Evolutionary conservation across 2,113 vertebrate species (phyloP).

Genomic region (Varanus komodoensis): DNA sequence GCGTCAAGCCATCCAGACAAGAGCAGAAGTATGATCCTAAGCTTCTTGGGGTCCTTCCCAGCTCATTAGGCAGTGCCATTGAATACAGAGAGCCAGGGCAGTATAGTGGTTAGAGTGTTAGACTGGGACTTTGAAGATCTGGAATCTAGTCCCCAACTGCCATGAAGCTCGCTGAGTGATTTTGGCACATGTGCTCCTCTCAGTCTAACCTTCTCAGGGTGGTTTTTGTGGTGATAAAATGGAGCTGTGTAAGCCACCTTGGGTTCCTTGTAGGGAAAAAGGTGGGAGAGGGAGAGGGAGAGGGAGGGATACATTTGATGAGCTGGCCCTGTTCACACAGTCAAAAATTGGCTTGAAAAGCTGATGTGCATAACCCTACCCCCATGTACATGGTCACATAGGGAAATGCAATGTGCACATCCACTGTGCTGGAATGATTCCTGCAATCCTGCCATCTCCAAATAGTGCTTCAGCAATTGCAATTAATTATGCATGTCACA

Average conservation of each 20-base stretch:
- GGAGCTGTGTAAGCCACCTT: too few relatives aligned
- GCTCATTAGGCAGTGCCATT: not conserved
- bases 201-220: too few relatives aligned
- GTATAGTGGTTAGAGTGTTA: too few relatives aligned
- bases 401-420: not conserved
- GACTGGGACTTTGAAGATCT: too few relatives aligned
- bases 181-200: too few relatives aligned
- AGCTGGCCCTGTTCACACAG: not conserved
- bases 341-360: not conserved
- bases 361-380: not conserved
- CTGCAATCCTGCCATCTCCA: not conserved
- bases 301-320: not conserved
- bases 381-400: not conserved
- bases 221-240: too few relatives aligned
- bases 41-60: not conserved
- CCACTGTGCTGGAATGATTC: not conserved
- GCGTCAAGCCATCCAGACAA: conserved; percentile 72
- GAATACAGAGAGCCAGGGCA: not conserved
- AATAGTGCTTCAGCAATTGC: not conserved
- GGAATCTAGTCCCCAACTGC: too few relatives aligned
- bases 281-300: too few relatives aligned
- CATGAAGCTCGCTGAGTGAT: too few relatives aligned
- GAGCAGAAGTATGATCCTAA: conserved; percentile 79
- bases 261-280: too few relatives aligned
- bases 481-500: too few relatives aligned